Evolutionary conservation across 2,888 invertebrate genomes (phyloP).

Genomic region (Dolomedes plantarius): DNA sequence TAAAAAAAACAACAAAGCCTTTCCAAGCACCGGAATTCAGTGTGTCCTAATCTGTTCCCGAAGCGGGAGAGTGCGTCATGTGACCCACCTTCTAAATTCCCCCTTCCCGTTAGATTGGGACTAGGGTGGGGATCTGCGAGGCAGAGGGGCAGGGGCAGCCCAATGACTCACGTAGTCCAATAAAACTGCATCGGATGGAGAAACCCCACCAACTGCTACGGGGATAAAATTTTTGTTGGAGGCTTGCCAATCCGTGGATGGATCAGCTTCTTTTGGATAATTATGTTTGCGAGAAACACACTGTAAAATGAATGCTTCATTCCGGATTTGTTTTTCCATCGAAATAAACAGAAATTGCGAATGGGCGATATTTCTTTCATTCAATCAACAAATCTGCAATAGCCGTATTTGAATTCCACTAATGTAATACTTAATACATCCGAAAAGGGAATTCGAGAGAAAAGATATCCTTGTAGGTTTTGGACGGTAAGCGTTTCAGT

Average conservation of each 20-base stretch:
- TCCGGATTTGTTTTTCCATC: not conserved
- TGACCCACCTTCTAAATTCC: conserved; percentile 2
- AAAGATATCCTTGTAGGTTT: too few relatives aligned
- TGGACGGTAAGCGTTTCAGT: too few relatives aligned
- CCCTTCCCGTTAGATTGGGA: not conserved
- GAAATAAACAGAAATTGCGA: too few relatives aligned
- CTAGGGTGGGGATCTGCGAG: not conserved
- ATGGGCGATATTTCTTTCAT: too few relatives aligned
- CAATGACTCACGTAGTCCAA: conserved; percentile 14
- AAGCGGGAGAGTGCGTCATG: not conserved
- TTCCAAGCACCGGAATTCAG: not conserved
- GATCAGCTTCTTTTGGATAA: not conserved
- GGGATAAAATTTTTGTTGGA: conserved; percentile 17
- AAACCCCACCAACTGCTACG: not conserved
- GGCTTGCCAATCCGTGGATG: conserved; percentile 1
- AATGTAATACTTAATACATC: too few relatives aligned
- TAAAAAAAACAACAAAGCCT: too few relatives aligned
- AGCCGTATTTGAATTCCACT: too few relatives aligned
- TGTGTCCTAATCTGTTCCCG: not conserved
- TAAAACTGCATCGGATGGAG: conserved; percentile 6
- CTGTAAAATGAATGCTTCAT: not conserved
- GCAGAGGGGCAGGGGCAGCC: not conserved
- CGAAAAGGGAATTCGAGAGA: too few relatives aligned
- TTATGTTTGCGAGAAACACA: not conserved
- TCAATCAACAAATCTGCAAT: too few relatives aligned